Conservation (phyloP, 2,888 invertebrate genomes). For the Drosophila lutescens region DNA sequence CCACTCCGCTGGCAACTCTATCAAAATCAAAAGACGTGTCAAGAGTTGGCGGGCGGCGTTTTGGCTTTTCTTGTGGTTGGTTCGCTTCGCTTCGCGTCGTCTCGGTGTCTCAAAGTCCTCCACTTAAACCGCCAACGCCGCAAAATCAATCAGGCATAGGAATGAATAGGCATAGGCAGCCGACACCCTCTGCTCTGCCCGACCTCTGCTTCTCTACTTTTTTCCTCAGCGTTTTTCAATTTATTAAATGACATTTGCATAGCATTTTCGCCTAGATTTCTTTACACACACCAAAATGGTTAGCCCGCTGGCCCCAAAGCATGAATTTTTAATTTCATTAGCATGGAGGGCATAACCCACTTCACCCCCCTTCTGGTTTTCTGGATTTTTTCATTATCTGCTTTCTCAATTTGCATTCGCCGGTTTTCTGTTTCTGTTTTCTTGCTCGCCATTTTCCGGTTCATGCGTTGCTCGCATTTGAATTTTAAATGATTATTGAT, state of each 20-base stretch:
- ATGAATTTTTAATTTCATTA: slow-evolving; percentile 80
- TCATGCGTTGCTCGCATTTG: slow-evolving; percentile 73
- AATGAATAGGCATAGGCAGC: slow-evolving; percentile 29
- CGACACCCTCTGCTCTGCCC: slow-evolving; percentile 35
- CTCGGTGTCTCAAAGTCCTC: slow-evolving; percentile 38
- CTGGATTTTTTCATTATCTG: slow-evolving; percentile 71
- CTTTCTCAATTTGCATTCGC: slow-evolving; percentile 76
- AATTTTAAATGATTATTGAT: slow-evolving; percentile 77
- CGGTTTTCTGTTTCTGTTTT: slow-evolving; percentile 51
- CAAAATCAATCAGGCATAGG: slow-evolving; percentile 74
- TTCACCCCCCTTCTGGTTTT: background rate
- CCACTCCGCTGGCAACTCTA: slow-evolving; percentile 50
- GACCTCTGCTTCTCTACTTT: background rate
- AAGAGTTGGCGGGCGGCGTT: slow-evolving; percentile 46
- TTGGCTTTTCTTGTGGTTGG: slow-evolving; percentile 70
- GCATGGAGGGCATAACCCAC: slow-evolving; percentile 51
- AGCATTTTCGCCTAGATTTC: slow-evolving; percentile 53
- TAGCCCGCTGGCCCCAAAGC: slow-evolving; percentile 71
- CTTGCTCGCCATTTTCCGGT: slow-evolving; percentile 69
- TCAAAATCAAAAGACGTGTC: slow-evolving; percentile 70
- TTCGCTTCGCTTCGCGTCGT: slow-evolving; percentile 6
- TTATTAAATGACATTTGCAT: slow-evolving; percentile 80
- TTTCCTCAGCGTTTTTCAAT: slow-evolving; percentile 51
- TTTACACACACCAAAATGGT: background rate
- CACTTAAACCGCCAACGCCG: slow-evolving; percentile 59